Base-by-base conservation (phyloP, 2,797 vertebrate species). In the Falco columbarius region DNA sequence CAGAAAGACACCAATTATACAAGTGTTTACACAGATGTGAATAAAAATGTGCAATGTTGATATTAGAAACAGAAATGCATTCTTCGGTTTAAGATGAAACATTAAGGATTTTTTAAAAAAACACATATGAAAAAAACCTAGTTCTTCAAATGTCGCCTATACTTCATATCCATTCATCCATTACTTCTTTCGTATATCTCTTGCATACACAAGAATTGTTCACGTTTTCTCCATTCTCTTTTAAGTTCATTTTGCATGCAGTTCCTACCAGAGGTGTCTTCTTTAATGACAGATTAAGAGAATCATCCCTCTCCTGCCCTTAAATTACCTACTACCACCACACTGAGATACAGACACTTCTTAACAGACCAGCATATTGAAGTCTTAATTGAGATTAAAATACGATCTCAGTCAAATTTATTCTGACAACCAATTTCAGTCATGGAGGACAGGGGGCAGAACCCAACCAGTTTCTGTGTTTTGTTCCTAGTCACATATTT, bases 11-110 rank as follows among this genome's bases (percentile, higher is more conserved):
- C 21, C 67, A 83, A 26, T 85, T 91, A 94, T 73, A 44, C 68
- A 89, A 87, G n/a, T 89, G 96, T 91, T 95, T 95, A 87, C 40
- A 96, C 77, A 93, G 89, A 95, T 94, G 89, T 81, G 81, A 92
- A 86, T 81, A 90, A 84, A 95, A 95, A 77, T 49, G 52, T 72
- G 66, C 46, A 73, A 58, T 0, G 0, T 30, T 85, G 47, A 55
- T 73, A 87, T 87, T 62, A 82, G 54, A 86, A 95, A 91, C 34
- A 86, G 58, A 95, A 79, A 87, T 36, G 34, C 21, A 79, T 87
- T 79, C 55, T 66, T 76, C 24, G 3, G 5, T 62, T 51, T 18
- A 51, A 73, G 52, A 76, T 46, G 49, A 59, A 87, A 14, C 36
- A 86, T 40, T 76, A 42, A 55, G 54, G 19, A 61, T n/a, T 71